These are phyloP conservation scores for Pangasius macronema DNA, from an alignment of 2,797 vertebrate genomes.

Conservation along the genomic window DNA sequence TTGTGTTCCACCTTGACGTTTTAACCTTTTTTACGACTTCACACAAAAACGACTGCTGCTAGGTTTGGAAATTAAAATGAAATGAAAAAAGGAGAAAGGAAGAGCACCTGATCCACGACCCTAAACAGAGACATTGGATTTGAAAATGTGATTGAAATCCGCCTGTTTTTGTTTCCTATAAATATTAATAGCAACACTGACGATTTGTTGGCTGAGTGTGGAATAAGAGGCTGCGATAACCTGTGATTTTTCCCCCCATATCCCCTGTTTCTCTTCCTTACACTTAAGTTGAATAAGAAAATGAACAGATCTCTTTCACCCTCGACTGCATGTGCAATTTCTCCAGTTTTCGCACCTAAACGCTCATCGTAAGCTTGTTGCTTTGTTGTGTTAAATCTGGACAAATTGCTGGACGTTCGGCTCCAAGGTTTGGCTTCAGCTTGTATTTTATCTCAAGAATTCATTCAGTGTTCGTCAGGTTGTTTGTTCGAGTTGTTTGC, in stretches of 20 bases:
- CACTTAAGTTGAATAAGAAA: not conserved
- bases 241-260: conserved; percentile 6
- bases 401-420: not conserved
- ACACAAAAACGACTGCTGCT: not conserved
- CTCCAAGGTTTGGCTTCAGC: not conserved
- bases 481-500: not conserved
- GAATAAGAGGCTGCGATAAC: conserved; percentile 59
- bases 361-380: not conserved
- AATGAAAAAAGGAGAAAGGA: conserved; percentile 25
- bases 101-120: conserved; percentile 56
- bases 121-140: conserved; percentile 63
- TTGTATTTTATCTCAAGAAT: not conserved
- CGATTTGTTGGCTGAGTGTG: conserved; percentile 45
- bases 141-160: conserved; percentile 55
- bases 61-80: conserved; percentile 9
- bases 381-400: not conserved
- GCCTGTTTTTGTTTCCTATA: conserved; percentile 54
- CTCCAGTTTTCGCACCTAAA: not conserved
- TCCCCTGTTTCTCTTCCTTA: not conserved
- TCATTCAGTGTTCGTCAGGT: not conserved
- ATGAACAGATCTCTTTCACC: not conserved
- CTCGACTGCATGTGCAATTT: not conserved
- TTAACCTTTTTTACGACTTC: not conserved
- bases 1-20: not conserved
- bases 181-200: conserved; percentile 60